Evolutionary conservation across 2,113 vertebrate genomes (phyloP).

Genomic region (Glaucidium brasilianum): DNA sequence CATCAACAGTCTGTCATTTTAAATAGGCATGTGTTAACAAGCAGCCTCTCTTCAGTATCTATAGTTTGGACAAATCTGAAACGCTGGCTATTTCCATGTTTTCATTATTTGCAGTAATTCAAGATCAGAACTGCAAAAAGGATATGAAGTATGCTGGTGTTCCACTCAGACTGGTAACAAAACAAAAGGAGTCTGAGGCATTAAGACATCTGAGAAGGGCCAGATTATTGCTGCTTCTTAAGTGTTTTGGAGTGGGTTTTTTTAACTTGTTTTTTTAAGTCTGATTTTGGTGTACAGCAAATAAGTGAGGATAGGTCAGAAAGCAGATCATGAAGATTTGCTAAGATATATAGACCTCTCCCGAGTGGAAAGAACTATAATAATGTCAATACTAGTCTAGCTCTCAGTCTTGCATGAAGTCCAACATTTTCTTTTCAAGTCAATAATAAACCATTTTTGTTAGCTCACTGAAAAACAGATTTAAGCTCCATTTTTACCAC

Average conservation of each 20-base stretch:
- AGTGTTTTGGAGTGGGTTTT: background rate
- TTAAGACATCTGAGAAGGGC: background rate
- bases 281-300: background rate
- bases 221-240: background rate
- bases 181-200: background rate
- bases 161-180: background rate
- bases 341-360: background rate
- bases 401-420: background rate
- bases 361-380: background rate
- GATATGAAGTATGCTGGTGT: background rate
- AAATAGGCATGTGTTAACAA: background rate
- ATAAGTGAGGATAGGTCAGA: background rate
- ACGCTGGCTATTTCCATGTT: background rate
- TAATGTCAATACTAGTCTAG: background rate
- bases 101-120: background rate
- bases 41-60: background rate
- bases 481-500: background rate
- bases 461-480: background rate
- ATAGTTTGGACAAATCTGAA: background rate
- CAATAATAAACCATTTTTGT: background rate
- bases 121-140: background rate
- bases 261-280: background rate
- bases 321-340: background rate
- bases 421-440: background rate
- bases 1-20: background rate